Evolutionary conservation across 2,113 vertebrate species (phyloP), one percentile per base, ranked within the genome.

Genomic region (Empidonax traillii): DNA sequence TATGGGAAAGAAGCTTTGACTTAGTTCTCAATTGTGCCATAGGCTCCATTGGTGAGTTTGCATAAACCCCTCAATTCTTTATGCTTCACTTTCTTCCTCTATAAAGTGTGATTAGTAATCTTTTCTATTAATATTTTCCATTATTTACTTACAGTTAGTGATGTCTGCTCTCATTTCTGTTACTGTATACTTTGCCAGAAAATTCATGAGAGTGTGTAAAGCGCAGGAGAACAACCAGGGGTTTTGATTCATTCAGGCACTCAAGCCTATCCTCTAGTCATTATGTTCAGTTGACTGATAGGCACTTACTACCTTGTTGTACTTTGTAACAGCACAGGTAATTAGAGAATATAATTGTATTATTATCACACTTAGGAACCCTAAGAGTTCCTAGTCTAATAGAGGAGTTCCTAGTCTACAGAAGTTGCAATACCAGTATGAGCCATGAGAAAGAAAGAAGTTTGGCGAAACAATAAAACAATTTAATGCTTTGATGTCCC

Each of bases 51-150:
- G 13, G 23, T 43, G 37, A 84, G 39, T 72, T 89, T 84, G 5
- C 23, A 59, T 63, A 53, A 84, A 84, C 3, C 10, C 6, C 14
- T 56, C 24, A 31, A 1, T 75, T 79, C 20, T 51, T 15, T 41
- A 35, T 47, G 6, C 5, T 85, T 80, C 61, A 14, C 4, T 72
- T 68, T 87, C 33, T 7, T 58, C 6, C 28, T 52, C 18, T 21
- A 63, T 67, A 82, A 89, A 85, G 91, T 39, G 8, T 6, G 30
- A 79, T 82, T 87, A 72, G 35, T 67, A 86, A 67, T 74, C 55
- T 80, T 77, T 94, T 69, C 52, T 85, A 23, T 43, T 62, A 95
- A 80, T 66, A 24, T 27, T 55, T 87, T 58, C 10, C 10, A 27
- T 47, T 0, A 79, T 56, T 91, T 33, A 15, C 5, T 78, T 80